Percentiles rank a stretch among this genome's conserved stretches.
These are phyloP conservation scores for Acrocera orbiculus DNA, from an alignment of 2,888 invertebrate species.

Conservation along the genomic window DNA sequence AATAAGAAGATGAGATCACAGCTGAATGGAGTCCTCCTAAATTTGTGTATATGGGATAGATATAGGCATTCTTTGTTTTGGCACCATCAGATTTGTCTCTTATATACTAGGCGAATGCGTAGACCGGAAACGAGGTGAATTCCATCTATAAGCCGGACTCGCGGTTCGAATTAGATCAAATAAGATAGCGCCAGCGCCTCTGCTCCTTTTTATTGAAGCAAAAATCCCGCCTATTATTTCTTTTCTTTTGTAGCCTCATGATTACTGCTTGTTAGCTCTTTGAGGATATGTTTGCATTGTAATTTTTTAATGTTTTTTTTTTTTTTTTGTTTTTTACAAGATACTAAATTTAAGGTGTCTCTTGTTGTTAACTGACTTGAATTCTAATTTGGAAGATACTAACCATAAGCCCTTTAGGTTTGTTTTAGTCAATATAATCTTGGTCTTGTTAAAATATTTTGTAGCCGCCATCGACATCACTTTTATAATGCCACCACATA, in stretches of 20 bases:
- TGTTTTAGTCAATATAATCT: not conserved
- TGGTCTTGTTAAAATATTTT: conserved; percentile 7
- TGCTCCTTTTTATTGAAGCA: conserved; percentile 3
- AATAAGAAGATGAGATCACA: conserved; percentile 3
- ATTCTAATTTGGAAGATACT: conserved; percentile 7
- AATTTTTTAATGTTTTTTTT: conserved; percentile 2
- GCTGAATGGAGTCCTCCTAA: conserved; percentile 3
- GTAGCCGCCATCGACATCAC: conserved; percentile 1
- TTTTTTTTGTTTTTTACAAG: no score
- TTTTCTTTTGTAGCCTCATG: not conserved
- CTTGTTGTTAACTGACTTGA: conserved; percentile 8
- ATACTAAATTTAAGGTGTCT: conserved; percentile 9
- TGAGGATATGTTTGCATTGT: conserved; percentile 4
- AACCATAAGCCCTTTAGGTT: not conserved
- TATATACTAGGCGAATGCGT: conserved; percentile 5
- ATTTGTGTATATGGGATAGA: conserved; percentile 2
- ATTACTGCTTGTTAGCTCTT: not conserved
- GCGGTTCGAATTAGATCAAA: conserved; percentile 12
- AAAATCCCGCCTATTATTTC: conserved; percentile 3
- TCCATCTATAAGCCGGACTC: conserved; percentile 8
- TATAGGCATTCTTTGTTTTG: no score
- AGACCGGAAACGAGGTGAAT: conserved; percentile 12
- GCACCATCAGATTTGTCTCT: conserved; percentile 3
- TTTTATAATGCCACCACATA: no score
- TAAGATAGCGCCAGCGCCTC: conserved; percentile 13